A percentile compares a stretch with the other conserved stretches of the same genome.
Conservation (phyloP, 2,888 invertebrate species). For the Hoplodrina ambigua region DNA sequence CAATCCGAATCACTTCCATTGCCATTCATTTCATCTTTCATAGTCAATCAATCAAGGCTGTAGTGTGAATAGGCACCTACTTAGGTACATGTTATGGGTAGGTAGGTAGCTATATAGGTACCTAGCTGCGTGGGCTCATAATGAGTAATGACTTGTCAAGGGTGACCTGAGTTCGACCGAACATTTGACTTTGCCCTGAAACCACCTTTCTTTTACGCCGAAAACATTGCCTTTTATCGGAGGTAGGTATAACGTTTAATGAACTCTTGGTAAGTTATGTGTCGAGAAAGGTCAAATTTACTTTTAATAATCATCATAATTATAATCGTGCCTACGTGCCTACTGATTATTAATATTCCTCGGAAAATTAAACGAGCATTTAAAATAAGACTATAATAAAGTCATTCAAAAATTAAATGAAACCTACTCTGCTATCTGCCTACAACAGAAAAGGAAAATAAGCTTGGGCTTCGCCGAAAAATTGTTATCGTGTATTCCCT, state of each 20-base stretch:
- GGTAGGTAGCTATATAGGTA: slow-evolving; percentile 10
- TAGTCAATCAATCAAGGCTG: slow-evolving; percentile 30
- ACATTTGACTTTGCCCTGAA: slow-evolving; percentile 41
- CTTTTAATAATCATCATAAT: neutral
- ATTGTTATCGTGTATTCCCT: slow-evolving; percentile 51
- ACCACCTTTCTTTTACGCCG: slow-evolving; percentile 36
- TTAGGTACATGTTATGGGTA: slow-evolving; percentile 16
- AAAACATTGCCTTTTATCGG: slow-evolving; percentile 36
- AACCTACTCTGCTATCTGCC: slow-evolving; percentile 15
- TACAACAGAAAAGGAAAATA: slow-evolving; percentile 35
- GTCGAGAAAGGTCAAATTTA: slow-evolving; percentile 3
- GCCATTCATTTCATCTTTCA: slow-evolving; percentile 37
- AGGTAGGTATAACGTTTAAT: slow-evolving; percentile 30
- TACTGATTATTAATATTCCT: neutral
- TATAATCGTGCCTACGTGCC: neutral
- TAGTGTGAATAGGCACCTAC: slow-evolving; percentile 5
- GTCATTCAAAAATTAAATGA: slow-evolving; percentile 13
- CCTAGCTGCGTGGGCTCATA: slow-evolving; percentile 41
- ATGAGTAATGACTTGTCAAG: slow-evolving; percentile 59
- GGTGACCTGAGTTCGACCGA: slow-evolving; percentile 57
- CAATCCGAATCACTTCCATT: slow-evolving; percentile 34
- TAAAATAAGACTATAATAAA: slow-evolving; percentile 14
- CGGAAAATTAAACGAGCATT: slow-evolving; percentile 5
- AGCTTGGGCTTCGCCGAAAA: slow-evolving; percentile 31
- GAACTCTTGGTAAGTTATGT: slow-evolving; percentile 15